Evolutionary conservation across 2,797 vertebrate genomes (phyloP).

Genomic region (Esox lucius): DNA sequence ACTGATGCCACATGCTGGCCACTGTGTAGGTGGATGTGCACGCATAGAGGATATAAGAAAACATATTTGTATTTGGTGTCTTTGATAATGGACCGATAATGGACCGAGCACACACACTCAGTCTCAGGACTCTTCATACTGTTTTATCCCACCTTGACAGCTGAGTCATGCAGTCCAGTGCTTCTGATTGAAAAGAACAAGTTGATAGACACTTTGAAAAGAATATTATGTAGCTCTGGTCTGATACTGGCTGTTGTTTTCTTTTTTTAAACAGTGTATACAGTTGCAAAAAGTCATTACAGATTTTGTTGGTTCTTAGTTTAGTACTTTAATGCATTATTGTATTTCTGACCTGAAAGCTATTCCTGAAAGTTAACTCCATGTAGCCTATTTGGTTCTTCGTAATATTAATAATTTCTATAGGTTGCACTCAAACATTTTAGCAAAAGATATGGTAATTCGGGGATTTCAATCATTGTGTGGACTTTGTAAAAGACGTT

Average conservation of each 20-base stretch:
- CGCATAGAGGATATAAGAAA: constrained; percentile 16
- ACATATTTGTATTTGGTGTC: no score
- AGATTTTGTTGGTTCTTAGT: no score
- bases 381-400: background rate
- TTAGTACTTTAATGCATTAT: background rate
- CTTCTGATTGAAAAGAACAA: constrained; percentile 42
- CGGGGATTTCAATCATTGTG: background rate
- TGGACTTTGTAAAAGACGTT: background rate
- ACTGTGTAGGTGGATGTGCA: constrained; percentile 15
- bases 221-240: background rate
- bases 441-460: background rate
- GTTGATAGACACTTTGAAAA: no score
- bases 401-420: background rate
- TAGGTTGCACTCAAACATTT: background rate
- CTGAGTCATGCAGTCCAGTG: constrained; percentile 51
- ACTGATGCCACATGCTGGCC: constrained; percentile 21
- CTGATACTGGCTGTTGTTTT: background rate
- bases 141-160: constrained; percentile 52
- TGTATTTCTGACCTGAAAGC: background rate
- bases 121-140: constrained; percentile 33
- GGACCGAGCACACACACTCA: background rate
- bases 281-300: background rate
- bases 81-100: background rate
- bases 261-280: background rate
- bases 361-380: background rate